Evolutionary conservation across 2,797 vertebrate species (phyloP).

Genomic region (Fratercula arctica): DNA sequence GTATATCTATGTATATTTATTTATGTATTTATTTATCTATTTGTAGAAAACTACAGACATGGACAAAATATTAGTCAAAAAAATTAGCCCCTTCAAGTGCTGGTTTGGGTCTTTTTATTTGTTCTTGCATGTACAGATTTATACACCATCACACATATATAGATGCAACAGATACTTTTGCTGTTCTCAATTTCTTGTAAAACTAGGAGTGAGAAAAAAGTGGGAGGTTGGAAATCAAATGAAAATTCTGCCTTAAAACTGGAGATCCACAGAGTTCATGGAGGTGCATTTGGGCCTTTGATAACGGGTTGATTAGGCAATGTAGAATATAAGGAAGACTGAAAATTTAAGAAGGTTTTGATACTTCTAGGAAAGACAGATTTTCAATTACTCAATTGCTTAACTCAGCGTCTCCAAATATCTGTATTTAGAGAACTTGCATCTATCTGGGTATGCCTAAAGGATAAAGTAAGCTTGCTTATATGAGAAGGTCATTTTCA

Average conservation of each 20-base stretch:
- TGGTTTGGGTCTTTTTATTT: not conserved
- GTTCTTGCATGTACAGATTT: not conserved
- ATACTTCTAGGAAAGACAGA: not conserved
- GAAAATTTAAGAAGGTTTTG: not conserved
- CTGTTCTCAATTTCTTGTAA: not conserved
- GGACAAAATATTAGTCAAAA: not conserved
- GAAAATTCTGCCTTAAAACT: not conserved
- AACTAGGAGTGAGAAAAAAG: not conserved
- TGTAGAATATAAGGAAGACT: not conserved
- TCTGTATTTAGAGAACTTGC: not conserved
- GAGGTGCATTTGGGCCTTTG: not conserved
- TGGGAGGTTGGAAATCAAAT: not conserved
- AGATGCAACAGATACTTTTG: not conserved
- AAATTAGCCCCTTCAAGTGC: not conserved
- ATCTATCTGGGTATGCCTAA: not conserved
- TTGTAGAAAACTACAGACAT: not conserved
- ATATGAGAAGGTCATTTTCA: not conserved
- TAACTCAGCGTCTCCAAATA: not conserved
- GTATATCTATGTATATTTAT: too few relatives aligned
- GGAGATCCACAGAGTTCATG: not conserved
- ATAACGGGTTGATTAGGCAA: not conserved
- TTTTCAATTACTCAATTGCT: not conserved
- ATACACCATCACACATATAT: accelerated
- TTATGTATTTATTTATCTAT: too few relatives aligned
- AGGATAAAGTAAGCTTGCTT: not conserved